Evolutionary conservation across 2,113 vertebrate species (phyloP), one percentile per base, ranked within the genome.

Genomic region (Taurulus bubalis): DNA sequence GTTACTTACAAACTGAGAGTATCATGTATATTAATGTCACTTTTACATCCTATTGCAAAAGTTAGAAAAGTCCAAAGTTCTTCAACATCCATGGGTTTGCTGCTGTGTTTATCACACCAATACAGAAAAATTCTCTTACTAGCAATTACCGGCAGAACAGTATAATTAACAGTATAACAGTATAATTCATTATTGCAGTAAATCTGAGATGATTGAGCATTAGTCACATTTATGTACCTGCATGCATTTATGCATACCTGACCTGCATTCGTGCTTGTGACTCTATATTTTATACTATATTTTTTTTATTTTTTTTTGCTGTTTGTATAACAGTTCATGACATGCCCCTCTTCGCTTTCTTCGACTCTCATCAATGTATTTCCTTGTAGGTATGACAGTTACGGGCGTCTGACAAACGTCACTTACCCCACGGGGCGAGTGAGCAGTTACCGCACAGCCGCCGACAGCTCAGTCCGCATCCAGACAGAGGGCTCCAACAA

Each of bases 351-450:
- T 84, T 73, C 71, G 40, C 75, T 64, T 63, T 68, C 56, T 78
- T 55, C 64, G 69, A 3, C 75, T 82, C 55, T 86, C 73, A 63
- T 78, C 63, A 49, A 2, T 69, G 67, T 68, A 6, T 81, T 79
- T 80, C 75, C 77, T 72, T 90, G 64, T 92, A 99, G 98, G 92
- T 99, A 99, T 0, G 97, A 99, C 95, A 95, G 93, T 89, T 98
- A 97, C 42, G 98, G 98, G 12, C 97, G 97, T 40, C 95, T 99
- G 90, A 99, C 97, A 89, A 99, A 99, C 3, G 95, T 99, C 91
- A 99, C 98, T 77, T 97, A 98, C 95, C 98, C 98, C 15, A 98
- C 97, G 1, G 98, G 98, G 72, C 95, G 96, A 76, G 96, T 99
- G 88, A 98, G 96, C 96, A 99, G 98, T 92, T 99, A 97, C 95